Evolutionary conservation across 1,140 invertebrate genomes (phyloP), one percentile per base, ranked within the genome.

Genomic region (Laodelphax striatellus): DNA sequence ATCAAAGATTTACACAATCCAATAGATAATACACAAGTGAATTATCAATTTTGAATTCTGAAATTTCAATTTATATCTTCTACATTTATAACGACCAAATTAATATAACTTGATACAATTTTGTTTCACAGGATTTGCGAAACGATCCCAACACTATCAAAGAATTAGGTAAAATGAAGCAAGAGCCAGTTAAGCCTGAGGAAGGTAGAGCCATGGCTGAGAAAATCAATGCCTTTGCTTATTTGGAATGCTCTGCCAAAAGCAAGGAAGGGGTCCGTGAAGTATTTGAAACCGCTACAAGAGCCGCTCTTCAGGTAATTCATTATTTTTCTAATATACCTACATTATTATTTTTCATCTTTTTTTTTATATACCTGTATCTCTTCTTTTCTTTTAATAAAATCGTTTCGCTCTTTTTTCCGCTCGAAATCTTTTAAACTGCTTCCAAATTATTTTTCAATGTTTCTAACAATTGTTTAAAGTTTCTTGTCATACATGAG

Each of bases 201-300:
- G 96, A 99, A 74, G 91, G 95, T 62, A 86, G 93, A 67, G 87
- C 93, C 52, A 98, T 98, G 94, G 94, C 97, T 43, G 96, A 99
- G 72, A 98, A 98, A 79, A 99, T 99, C 63, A 97, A 95, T 77
- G 97, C 97, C 62, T 98, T 96, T 75, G 94, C 93, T 60, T 99
- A 99, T 80, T 82, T 99, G 65, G 97, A 99, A 80, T 99, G 97
- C 79, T 98, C 95, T 54, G 96, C 97, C 69, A 99, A 99, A 77
- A 98, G 94, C 74, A 99, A 98, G 84, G 97, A 99, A 73, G 96
- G 97, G 70, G 95, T 99, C 52, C 82, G 94, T 70, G 95, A 98
- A 79, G 96, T 99, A 46, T 99, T 99, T 79, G 96, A 99, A 82
- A 98, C 94, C 67, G 97, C 97, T 67, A 98, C 97, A 57, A 83